phyloP scores from a whole-genome alignment of 2,797 vertebrate genomes.

The Apogon talboti region DNA sequence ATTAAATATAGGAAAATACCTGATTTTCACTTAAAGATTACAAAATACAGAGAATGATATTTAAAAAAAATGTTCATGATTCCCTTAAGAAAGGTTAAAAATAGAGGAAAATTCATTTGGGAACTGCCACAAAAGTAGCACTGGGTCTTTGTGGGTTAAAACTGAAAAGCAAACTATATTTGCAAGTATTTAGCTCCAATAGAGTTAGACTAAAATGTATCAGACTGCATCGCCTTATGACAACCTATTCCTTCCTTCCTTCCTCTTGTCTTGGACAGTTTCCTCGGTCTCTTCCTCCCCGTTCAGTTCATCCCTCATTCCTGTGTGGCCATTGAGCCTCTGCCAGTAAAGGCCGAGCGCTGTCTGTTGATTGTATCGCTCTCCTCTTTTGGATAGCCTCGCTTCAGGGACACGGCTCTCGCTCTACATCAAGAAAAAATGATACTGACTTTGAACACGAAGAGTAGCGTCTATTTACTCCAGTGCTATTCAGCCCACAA shows the following conservation, averaged over 20 bases:
- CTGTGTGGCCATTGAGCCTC: constrained; percentile 5
- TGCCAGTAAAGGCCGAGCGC: constrained; percentile 42
- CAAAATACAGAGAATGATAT: too few relatives aligned
- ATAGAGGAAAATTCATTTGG: too few relatives aligned
- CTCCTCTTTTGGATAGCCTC: constrained; percentile 47
- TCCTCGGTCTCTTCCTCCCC: constrained; percentile 11
- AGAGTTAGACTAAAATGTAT: neutral
- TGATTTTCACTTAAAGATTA: too few relatives aligned
- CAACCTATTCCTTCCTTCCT: constrained; percentile 6
- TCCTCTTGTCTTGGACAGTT: neutral
- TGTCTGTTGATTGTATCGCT: constrained; percentile 58
- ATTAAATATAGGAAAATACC: too few relatives aligned
- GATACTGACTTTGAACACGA: constrained; percentile 57
- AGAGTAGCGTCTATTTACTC: constrained; percentile 48
- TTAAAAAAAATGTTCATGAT: too few relatives aligned
- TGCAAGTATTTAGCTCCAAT: neutral
- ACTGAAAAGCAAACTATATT: neutral
- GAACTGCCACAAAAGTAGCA: too few relatives aligned
- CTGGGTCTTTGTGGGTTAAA: too few relatives aligned
- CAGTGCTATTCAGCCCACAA: constrained; percentile 18
- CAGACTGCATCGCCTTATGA: neutral
- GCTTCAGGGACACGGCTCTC: constrained; percentile 59
- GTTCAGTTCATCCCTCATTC: constrained; percentile 16
- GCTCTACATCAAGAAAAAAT: constrained; percentile 57
- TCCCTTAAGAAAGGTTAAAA: too few relatives aligned